These are phyloP conservation scores for Rhodinocichla rosea DNA, from an alignment of 2,113 vertebrate species.

Conservation along the genomic window DNA sequence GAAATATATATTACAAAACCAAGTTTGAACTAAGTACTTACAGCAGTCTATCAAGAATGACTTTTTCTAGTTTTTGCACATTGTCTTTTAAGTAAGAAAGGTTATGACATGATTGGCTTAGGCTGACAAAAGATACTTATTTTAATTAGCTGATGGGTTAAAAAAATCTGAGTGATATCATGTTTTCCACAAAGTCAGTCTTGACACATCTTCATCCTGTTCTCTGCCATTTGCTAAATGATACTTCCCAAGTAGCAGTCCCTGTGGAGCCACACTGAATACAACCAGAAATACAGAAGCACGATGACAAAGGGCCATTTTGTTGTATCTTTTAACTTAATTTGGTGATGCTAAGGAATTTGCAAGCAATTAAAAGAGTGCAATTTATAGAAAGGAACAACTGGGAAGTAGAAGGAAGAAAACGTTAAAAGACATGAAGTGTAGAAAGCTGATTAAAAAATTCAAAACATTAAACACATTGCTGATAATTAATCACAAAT, in stretches of 20 bases:
- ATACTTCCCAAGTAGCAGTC: background rate
- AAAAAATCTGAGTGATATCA: background rate
- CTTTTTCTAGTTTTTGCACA: background rate
- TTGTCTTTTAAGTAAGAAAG: background rate
- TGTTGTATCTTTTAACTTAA: background rate
- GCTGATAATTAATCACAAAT: background rate
- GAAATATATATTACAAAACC: background rate
- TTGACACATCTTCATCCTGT: background rate
- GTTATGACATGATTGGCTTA: background rate
- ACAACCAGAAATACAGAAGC: background rate
- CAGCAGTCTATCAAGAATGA: background rate
- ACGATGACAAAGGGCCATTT: background rate
- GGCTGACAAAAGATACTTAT: background rate
- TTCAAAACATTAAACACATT: background rate
- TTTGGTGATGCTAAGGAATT: background rate
- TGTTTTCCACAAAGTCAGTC: background rate
- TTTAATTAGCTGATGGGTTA: background rate
- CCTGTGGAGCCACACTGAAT: background rate
- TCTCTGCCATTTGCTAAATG: background rate
- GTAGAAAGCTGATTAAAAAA: background rate
- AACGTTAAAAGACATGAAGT: background rate
- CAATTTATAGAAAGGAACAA: background rate
- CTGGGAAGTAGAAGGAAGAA: background rate
- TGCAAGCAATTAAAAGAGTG: background rate
- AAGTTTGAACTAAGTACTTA: background rate